These are phyloP conservation scores for Trachelus stipa DNA, from an alignment of 2,888 invertebrate species.

Conservation along the genomic window DNA sequence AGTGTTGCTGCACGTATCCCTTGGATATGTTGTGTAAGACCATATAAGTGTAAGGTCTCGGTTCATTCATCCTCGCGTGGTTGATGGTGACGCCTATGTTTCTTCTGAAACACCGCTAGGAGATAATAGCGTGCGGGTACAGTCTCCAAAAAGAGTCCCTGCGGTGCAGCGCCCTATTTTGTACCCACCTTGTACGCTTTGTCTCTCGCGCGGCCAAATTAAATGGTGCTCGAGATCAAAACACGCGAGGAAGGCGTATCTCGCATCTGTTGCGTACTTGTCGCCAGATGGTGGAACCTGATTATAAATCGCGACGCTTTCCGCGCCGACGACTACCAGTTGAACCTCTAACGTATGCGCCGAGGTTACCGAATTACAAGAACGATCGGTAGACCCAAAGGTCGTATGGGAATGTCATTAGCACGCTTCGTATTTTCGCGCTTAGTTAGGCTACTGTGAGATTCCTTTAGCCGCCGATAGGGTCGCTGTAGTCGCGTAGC, in stretches of 20 bases:
- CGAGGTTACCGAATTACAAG: not conserved
- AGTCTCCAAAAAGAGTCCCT: constrained; percentile 37
- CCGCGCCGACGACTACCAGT: not conserved
- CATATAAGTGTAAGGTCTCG: not conserved
- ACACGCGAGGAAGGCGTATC: constrained; percentile 2
- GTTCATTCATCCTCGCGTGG: not conserved
- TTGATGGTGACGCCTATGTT: constrained; percentile 48
- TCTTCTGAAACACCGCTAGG: constrained; percentile 62
- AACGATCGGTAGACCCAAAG: not conserved
- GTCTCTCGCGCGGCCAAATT: constrained; percentile 7
- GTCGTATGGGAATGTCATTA: not conserved
- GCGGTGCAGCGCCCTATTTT: constrained; percentile 17
- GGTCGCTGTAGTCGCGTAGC: not conserved
- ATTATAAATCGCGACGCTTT: constrained; percentile 6
- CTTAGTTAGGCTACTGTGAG: not conserved
- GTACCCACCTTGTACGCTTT: constrained; percentile 14
- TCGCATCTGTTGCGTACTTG: constrained; percentile 1
- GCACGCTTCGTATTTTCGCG: not conserved
- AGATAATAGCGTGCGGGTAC: constrained; percentile 58
- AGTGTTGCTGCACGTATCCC: not conserved
- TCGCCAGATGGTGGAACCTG: not conserved
- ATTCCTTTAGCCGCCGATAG: not conserved
- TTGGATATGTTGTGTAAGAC: not conserved
- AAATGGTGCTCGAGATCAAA: constrained; percentile 6
- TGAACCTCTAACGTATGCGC: constrained; percentile 2